Evolutionary conservation across 2,113 vertebrate genomes (phyloP), one percentile per base, ranked within the genome.

Genomic region (Elgaria multicarinata): DNA sequence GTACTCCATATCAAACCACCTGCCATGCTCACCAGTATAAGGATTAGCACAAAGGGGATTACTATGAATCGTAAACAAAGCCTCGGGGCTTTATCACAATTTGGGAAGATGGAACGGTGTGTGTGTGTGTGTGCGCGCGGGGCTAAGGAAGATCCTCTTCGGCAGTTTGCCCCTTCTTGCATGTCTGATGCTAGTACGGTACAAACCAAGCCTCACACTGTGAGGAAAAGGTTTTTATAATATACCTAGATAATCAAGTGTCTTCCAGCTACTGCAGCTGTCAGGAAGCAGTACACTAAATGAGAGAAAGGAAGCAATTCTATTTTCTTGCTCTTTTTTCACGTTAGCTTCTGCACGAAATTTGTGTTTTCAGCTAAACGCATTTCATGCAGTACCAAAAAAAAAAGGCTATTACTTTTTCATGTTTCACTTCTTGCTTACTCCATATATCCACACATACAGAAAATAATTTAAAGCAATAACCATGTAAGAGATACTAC

Each of bases 61-160:
- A 92, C 90, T 84, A 86, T 90, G 90, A 83, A 94, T 9, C 62
- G 69, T 69, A 93, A 66, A 91, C n/a, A 90, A 75, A 92, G 85
- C 83, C 90, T 92, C 83, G 75, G 85, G 64, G 87, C 36, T 85
- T 88, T 64, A 94, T 75, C 76, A 89, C 53, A 92, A 8, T 69
- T 86, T 46, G 9, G 74, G 16, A n/a, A 87, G 31, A n/a, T 6
- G 24, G 36, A 36, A 26, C 1, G 44, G 66, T 3, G 16, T 4
- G 14, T n/a, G n/a, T n/a, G n/a, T n/a, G n/a, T n/a, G n/a, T n/a
- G n/a, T n/a, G n/a, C n/a, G n/a, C n/a, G 69, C 36, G 20, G 67
- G 44, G 6, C 42, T 58, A 62, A 36, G 83, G 31, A 33, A 72
- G 53, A 42, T 31, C 84, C 39, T 64, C 42, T 77, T 64, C n/a